Base-by-base conservation (phyloP, 2,888 invertebrate genomes). In the Drosophila niveifrons region DNA sequence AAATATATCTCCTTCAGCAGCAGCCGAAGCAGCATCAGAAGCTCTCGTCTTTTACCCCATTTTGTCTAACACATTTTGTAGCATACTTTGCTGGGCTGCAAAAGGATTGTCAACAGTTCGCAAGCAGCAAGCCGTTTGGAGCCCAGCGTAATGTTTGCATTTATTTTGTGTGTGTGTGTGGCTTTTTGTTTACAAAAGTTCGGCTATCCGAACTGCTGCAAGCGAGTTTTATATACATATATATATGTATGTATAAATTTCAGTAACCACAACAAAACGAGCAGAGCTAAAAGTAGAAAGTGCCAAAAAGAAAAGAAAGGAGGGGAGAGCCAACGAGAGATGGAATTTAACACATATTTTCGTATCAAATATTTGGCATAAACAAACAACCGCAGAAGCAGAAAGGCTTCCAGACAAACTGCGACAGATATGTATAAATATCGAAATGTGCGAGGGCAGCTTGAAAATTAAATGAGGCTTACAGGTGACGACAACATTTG, bases 341-440 rank as follows among this genome's bases (percentile, higher is more conserved):
- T 64, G 63, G 58, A 82, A 74, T 75, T 83, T 88, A 77, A 74
- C 88, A 82, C 88, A 85, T 87, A 85, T 88, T 85, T 85, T 75
- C 53, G 73, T 74, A 88, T 71, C 82, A 80, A 85, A 89, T 85
- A 89, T 85, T 85, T 88, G 73, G 62, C 66, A 63, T 52, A 64
- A 82, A 43, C 82, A 88, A 88, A 68, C 82, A 66, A 72, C 66
- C 63, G 66, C 67, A 73, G 41, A 50, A 63, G 34, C 62, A 59
- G 47, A 51, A 62, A 70, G 61, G 64, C 72, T 59, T 58, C 62
- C 48, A 23, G 47, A n/a, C 36, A 39, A 69, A 51, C 34, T 36
- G 41, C 48, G 43, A 65, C 36, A 56, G 9, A 53, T 34, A 58
- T 41, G 52, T 36, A n/a, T 39, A 41, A 13, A 50, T 10, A 11